These are phyloP conservation scores for Drosophila watanabei DNA, from an alignment of 1,140 invertebrate species.

Conservation along the genomic window DNA sequence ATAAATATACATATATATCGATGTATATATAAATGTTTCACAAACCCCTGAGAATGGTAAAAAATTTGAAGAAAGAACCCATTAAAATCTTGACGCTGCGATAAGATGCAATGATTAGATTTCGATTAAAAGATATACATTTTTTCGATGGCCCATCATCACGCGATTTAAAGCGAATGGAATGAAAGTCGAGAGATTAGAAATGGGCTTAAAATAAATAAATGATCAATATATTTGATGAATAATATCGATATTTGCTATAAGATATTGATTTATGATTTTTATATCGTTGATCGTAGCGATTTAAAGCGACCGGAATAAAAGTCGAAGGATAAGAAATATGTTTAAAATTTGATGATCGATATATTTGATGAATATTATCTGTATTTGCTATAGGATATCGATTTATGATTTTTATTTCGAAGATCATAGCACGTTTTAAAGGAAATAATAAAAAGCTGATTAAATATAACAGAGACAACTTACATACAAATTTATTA, in stretches of 20 bases:
- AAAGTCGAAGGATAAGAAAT: too few species aligned
- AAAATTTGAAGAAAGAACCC: neutral
- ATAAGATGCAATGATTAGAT: slow-evolving; percentile 26
- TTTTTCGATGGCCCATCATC: slow-evolving; percentile 9
- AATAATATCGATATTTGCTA: neutral
- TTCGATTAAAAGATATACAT: slow-evolving; percentile 3
- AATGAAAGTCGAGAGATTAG: neutral
- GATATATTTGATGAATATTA: neutral
- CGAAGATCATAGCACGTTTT: too few species aligned
- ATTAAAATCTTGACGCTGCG: slow-evolving; percentile 19
- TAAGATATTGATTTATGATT: neutral
- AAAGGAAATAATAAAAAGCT: too few species aligned
- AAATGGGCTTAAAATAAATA: neutral
- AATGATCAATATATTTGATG: neutral
- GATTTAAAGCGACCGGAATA: too few species aligned
- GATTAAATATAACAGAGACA: too few species aligned
- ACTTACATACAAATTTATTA: neutral
- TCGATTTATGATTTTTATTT: neutral
- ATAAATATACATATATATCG: neutral
- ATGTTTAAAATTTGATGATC: too few species aligned
- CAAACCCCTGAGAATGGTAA: too few species aligned
- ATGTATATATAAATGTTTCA: neutral
- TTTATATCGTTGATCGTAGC: too few species aligned
- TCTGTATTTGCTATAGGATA: neutral
- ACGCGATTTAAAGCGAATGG: neutral